Conservation (phyloP, 2,113 vertebrate species). For the Gnathonemus echidnorhynchus region DNA sequence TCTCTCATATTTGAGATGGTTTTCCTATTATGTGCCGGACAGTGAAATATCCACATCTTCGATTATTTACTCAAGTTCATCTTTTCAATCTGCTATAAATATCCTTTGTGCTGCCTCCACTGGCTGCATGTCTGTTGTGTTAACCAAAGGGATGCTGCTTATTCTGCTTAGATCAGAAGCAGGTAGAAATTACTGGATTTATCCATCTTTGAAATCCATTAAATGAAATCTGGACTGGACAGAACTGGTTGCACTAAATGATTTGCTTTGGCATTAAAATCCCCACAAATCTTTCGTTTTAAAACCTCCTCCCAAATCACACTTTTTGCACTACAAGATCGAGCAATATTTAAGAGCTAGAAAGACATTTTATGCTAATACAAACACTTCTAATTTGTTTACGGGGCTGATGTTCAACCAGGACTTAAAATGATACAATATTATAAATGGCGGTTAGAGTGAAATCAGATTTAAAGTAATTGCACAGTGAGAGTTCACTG, state of each 20-base stretch:
- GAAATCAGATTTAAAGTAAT: constrained; percentile 5
- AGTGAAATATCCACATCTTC: constrained; percentile 4
- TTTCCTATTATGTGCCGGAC: constrained; percentile 11
- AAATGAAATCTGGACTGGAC: background rate
- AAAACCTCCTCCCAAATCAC: background rate
- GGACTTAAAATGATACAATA: background rate
- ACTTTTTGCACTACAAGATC: background rate
- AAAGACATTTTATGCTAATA: constrained; percentile 1
- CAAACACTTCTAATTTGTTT: background rate
- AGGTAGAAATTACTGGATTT: background rate
- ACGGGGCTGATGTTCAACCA: background rate
- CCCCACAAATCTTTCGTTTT: background rate
- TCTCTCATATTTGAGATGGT: constrained; percentile 2
- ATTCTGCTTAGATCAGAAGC: background rate
- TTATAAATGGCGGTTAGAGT: background rate
- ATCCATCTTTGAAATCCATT: background rate
- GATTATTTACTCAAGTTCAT: constrained; percentile 36
- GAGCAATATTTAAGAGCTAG: background rate
- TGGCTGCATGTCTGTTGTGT: background rate
- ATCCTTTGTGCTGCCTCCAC: constrained; percentile 23
- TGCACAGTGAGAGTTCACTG: background rate
- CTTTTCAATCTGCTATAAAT: constrained; percentile 37
- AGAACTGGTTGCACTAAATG: background rate
- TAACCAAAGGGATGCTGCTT: background rate
- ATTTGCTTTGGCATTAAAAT: background rate